phyloP scores from a whole-genome alignment of 1,140 invertebrate genomes.

The Nomia melanderi region DNA sequence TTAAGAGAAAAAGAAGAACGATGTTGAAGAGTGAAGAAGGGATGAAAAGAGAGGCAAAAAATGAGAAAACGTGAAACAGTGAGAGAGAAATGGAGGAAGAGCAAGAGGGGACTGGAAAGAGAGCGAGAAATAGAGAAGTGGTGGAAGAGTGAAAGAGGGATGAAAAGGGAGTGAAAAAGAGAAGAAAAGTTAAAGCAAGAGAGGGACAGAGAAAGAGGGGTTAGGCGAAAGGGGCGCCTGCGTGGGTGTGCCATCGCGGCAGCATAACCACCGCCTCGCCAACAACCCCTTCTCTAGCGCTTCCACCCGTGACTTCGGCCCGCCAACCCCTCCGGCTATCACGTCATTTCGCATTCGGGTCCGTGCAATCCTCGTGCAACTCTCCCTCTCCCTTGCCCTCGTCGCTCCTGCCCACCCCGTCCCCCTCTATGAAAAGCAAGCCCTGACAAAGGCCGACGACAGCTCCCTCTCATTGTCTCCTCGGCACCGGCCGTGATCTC shows the following conservation, averaged over 20 bases:
- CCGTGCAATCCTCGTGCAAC: slow-evolving; percentile 32
- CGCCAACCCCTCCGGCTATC: slow-evolving; percentile 35
- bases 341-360: slow-evolving; percentile 39
- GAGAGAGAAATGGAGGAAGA: too few relatives aligned
- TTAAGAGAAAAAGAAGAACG: too few relatives aligned
- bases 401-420: neutral
- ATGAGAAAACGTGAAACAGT: too few relatives aligned
- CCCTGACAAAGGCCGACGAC: slow-evolving; percentile 66
- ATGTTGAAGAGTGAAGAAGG: too few relatives aligned
- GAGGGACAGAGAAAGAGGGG: neutral
- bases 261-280: slow-evolving; percentile 53
- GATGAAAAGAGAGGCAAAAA: too few relatives aligned
- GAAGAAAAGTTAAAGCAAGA: too few relatives aligned
- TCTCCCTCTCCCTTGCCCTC: neutral
- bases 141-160: too few relatives aligned
- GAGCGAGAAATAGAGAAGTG: too few relatives aligned
- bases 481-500: slow-evolving; percentile 53
- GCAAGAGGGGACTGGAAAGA: too few relatives aligned
- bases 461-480: slow-evolving; percentile 69
- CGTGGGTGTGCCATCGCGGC: slow-evolving; percentile 68
- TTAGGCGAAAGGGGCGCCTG: slow-evolving; percentile 54
- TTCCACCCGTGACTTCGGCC: slow-evolving; percentile 28
- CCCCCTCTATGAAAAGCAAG: slow-evolving; percentile 41
- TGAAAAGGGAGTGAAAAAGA: too few relatives aligned
- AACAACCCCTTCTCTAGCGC: slow-evolving; percentile 37